Evolutionary conservation across 37 sponge, comb jelly and placozoan species (phyloP).

Genomic region (Theonella swinhoei): DNA sequence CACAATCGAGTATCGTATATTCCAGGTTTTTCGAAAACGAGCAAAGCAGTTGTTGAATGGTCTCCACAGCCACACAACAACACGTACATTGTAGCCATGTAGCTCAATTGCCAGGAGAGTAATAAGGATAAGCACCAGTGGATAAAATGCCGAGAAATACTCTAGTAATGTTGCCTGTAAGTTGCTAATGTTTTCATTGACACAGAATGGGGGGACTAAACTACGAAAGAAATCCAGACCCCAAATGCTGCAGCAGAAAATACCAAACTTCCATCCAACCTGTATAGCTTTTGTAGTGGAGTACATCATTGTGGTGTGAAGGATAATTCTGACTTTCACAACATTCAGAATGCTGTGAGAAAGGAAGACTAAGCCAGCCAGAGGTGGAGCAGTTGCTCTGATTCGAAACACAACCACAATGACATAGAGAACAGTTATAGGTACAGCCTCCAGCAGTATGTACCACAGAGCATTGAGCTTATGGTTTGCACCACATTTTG

Average conservation of each 20-base stretch:
- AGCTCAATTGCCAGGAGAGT: not conserved
- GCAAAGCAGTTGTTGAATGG: slow-evolving; percentile 9
- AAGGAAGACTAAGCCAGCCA: not conserved
- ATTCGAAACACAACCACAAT: not conserved
- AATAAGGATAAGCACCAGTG: not conserved
- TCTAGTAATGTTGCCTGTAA: not conserved
- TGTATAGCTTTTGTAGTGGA: not conserved
- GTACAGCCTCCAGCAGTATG: not conserved
- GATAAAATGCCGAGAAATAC: slow-evolving; percentile 18
- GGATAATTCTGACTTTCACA: not conserved
- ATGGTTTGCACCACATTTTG: not conserved
- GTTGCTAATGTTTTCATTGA: not conserved
- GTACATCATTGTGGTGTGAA: not conserved
- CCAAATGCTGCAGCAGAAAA: slow-evolving; percentile 13
- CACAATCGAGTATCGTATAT: slow-evolving; percentile 17
- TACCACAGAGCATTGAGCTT: not conserved
- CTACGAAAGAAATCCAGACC: slow-evolving; percentile 12
- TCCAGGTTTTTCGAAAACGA: slow-evolving; percentile 26
- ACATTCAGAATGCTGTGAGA: not conserved
- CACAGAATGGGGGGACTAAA: slow-evolving; percentile 18
- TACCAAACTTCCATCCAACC: not conserved
- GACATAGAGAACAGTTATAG: not conserved
- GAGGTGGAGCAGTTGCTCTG: not conserved
- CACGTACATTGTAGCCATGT: not conserved
- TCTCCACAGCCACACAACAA: slow-evolving; percentile 12